Evolutionary conservation across 1,140 invertebrate genomes (phyloP).

Genomic region (Solenopsis invicta): DNA sequence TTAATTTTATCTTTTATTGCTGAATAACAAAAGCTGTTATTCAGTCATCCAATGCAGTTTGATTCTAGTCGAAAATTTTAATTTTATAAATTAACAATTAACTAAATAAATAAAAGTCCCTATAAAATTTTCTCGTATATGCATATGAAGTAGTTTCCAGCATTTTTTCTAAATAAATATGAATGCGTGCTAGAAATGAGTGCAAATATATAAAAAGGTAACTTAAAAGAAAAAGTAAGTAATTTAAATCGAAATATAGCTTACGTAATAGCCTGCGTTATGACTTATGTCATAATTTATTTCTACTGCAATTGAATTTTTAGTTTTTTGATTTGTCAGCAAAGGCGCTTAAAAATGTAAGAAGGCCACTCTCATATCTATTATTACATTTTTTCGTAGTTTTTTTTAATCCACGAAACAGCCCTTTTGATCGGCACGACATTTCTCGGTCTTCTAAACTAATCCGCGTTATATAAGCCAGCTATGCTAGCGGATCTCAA

Average conservation of each 20-base stretch:
- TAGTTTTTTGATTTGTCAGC: background rate
- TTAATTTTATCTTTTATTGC: background rate
- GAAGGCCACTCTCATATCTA: too few species aligned
- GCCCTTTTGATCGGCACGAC: slow-evolving; percentile 62
- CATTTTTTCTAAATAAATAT: background rate
- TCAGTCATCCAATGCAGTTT: background rate
- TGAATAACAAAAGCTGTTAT: background rate
- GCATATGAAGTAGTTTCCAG: background rate
- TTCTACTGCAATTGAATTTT: background rate
- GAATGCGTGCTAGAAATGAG: background rate
- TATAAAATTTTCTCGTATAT: background rate
- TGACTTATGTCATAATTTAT: background rate
- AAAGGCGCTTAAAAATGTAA: background rate
- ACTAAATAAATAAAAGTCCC: background rate
- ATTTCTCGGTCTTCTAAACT: slow-evolving; percentile 81
- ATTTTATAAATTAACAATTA: background rate
- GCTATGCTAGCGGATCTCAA: slow-evolving; percentile 16
- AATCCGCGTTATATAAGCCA: slow-evolving; percentile 67
- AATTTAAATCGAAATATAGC: background rate
- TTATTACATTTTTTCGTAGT: background rate
- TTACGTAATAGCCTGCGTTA: background rate
- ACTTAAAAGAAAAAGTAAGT: background rate
- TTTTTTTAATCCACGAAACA: slow-evolving; percentile 21
- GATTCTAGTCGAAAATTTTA: background rate
- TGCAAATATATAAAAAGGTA: background rate